Conservation (phyloP, 2,888 invertebrate genomes). For the Melitaea athalia region DNA sequence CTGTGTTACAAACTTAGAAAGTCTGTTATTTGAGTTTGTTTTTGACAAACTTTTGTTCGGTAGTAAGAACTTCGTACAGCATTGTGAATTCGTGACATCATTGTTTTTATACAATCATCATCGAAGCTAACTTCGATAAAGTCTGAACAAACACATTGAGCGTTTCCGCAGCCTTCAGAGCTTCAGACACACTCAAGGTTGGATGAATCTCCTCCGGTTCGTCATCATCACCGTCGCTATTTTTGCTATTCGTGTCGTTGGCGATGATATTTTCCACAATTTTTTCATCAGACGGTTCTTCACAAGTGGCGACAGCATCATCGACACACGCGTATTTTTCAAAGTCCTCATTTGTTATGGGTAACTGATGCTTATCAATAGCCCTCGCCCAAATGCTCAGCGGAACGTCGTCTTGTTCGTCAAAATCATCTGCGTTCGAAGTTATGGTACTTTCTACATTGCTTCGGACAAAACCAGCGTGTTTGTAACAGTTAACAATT, state of each 20-base stretch:
- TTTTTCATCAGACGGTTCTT: constrained; percentile 44
- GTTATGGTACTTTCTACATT: too few relatives aligned
- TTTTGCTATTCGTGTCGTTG: constrained; percentile 39
- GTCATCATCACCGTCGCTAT: constrained; percentile 42
- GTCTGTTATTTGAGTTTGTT: too few relatives aligned
- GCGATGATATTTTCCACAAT: constrained; percentile 43
- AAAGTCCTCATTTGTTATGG: constrained; percentile 21
- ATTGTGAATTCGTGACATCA: constrained; percentile 42
- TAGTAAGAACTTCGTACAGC: constrained; percentile 1
- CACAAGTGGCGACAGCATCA: constrained; percentile 41
- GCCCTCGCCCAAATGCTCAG: too few relatives aligned
- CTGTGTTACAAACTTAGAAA: too few relatives aligned
- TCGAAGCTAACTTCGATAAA: too few relatives aligned
- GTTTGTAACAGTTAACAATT: too few relatives aligned
- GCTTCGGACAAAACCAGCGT: too few relatives aligned
- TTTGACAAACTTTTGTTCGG: too few relatives aligned
- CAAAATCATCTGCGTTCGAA: too few relatives aligned
- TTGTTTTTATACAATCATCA: constrained; percentile 41
- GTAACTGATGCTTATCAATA: too few relatives aligned
- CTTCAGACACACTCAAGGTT: constrained; percentile 24
- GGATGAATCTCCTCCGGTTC: constrained; percentile 36
- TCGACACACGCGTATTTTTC: constrained; percentile 38
- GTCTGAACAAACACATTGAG: constrained; percentile 32
- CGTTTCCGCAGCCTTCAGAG: constrained; percentile 18
- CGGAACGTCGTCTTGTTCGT: too few relatives aligned